A percentile compares a stretch with the other conserved stretches of the same genome.
These are phyloP conservation scores for Neotoxoptera formosana DNA, from an alignment of 1,140 invertebrate genomes.

Conservation along the genomic window DNA sequence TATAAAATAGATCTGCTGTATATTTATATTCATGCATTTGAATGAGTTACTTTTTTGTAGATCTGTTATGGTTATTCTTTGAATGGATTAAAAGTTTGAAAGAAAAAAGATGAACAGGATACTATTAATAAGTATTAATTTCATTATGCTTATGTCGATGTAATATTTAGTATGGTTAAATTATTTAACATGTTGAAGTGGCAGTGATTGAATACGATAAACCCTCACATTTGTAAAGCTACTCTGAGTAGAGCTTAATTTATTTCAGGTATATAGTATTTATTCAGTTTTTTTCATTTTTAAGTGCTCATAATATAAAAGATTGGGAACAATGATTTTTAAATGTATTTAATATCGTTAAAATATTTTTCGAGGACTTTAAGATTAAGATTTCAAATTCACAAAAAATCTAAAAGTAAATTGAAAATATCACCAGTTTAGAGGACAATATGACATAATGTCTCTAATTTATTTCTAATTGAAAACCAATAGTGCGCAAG, in stretches of 20 bases:
- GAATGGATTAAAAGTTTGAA: neutral
- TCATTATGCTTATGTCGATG: neutral
- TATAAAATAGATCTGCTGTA: neutral
- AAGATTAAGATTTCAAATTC: neutral
- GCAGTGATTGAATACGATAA: neutral
- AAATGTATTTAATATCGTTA: neutral
- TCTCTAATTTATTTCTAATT: too few relatives aligned
- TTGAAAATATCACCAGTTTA: neutral
- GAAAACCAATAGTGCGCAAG: too few relatives aligned
- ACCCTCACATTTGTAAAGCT: neutral
- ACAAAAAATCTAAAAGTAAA: neutral
- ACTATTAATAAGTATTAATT: neutral
- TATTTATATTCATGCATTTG: neutral
- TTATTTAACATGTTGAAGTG: neutral
- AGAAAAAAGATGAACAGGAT: neutral
- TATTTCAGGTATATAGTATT: neutral
- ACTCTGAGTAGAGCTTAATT: neutral
- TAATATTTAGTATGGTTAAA: neutral
- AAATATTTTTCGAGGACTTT: neutral
- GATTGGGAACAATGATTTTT: neutral
- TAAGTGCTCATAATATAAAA: neutral
- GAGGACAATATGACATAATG: neutral
- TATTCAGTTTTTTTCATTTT: neutral
- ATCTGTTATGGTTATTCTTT: neutral
- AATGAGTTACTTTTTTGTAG: neutral